phyloP scores from a whole-genome alignment of 1,140 invertebrate genomes.

The Cydia splendana region DNA sequence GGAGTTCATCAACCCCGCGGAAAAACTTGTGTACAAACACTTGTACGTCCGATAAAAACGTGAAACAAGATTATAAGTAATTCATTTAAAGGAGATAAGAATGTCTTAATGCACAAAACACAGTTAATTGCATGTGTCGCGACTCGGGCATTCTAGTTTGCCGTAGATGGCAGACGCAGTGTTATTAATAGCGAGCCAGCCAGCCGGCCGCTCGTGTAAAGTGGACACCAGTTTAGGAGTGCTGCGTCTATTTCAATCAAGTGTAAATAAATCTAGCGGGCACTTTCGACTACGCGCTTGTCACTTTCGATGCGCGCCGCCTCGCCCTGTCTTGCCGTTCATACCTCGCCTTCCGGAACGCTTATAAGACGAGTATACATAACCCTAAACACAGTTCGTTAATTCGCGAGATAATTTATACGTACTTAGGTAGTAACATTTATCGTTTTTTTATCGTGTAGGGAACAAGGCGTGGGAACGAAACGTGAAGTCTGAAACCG shows the following conservation, averaged over 20 bases:
- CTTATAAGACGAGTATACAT: not conserved
- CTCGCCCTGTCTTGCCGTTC: constrained; percentile 48
- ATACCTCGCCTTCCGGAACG: constrained; percentile 4
- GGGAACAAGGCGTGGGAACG: no score
- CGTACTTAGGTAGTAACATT: no score
- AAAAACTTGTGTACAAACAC: constrained; percentile 43
- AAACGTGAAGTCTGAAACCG: no score
- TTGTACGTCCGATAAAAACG: constrained; percentile 40
- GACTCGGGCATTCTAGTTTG: constrained; percentile 60
- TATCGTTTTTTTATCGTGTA: no score
- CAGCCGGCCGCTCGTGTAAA: constrained; percentile 58
- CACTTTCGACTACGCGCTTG: constrained; percentile 69
- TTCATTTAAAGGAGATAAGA: constrained; percentile 58
- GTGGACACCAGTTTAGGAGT: constrained; percentile 74
- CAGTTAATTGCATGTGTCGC: constrained; percentile 58
- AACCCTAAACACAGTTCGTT: not conserved
- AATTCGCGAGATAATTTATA: not conserved
- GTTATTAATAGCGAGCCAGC: constrained; percentile 69
- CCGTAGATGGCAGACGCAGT: constrained; percentile 65
- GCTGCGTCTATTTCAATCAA: constrained; percentile 72
- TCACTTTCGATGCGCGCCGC: constrained; percentile 70
- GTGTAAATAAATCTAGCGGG: constrained; percentile 76
- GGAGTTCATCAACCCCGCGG: constrained; percentile 56
- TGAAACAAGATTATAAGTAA: constrained; percentile 43
- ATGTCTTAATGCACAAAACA: constrained; percentile 59